Evolutionary conservation across 2,113 vertebrate genomes (phyloP).

Genomic region (Phylloscopus whistleri): DNA sequence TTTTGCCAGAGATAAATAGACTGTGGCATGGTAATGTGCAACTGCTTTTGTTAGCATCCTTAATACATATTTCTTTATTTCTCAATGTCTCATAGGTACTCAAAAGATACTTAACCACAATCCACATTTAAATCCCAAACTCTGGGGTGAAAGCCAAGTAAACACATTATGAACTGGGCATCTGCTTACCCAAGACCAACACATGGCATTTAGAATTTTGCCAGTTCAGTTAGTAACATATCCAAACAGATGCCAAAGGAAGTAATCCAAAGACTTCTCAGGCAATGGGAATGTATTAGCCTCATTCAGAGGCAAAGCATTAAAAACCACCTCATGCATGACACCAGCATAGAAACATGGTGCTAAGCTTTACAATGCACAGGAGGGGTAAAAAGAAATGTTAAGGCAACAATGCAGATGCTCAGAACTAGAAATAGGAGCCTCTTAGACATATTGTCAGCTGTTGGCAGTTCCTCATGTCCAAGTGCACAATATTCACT

Average conservation of each 20-base stretch:
- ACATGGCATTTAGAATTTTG: conserved; percentile 36
- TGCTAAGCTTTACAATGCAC: neutral
- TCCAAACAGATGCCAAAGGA: conserved; percentile 6
- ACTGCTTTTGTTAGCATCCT: neutral
- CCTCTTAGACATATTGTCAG: neutral
- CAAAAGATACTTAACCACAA: neutral
- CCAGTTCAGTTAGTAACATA: conserved; percentile 3
- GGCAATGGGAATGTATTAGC: neutral
- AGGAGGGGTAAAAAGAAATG: neutral
- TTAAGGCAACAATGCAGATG: conserved; percentile 6
- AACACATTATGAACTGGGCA: neutral
- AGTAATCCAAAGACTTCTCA: conserved; percentile 10
- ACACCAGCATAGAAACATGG: neutral
- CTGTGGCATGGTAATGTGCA: neutral
- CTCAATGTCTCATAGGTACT: neutral
- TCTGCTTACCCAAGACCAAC: conserved; percentile 28
- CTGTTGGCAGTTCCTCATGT: neutral
- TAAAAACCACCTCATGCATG: neutral
- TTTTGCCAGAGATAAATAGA: neutral
- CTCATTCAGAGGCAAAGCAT: conserved; percentile 11
- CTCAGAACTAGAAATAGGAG: neutral
- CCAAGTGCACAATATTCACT: neutral
- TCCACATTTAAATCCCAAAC: conserved; percentile 23
- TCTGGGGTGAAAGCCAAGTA: conserved; percentile 29
- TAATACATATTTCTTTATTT: neutral